phyloP scores from a whole-genome alignment of 1,140 invertebrate genomes.

The Callitettix versicolor region DNA sequence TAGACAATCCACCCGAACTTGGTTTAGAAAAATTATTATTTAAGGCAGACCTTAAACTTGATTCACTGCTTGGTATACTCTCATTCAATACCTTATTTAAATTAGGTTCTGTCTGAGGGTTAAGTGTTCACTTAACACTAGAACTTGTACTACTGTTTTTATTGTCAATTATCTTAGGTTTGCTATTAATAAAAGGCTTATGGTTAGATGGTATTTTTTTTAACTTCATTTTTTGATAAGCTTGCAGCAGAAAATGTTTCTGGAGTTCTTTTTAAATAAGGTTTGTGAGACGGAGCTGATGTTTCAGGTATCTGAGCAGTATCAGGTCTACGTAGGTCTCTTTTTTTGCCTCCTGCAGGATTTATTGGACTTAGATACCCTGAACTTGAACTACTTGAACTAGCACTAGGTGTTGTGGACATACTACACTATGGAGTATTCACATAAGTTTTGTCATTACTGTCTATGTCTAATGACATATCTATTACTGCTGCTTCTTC shows the following conservation, averaged over 20 bases:
- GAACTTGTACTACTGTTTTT: too few species aligned
- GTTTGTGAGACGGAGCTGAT: slow-evolving; percentile 26
- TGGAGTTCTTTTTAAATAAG: slow-evolving; percentile 29
- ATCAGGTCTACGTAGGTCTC: slow-evolving; percentile 5
- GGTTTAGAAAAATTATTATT: slow-evolving; percentile 30
- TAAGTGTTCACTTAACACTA: slow-evolving; percentile 10
- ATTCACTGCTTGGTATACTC: too few species aligned
- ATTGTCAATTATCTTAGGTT: background rate
- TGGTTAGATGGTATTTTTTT: slow-evolving; percentile 16
- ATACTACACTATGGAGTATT: slow-evolving; percentile 33
- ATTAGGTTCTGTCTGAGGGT: slow-evolving; percentile 8
- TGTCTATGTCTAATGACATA: slow-evolving; percentile 28
- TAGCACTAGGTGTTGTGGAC: slow-evolving; percentile 27
- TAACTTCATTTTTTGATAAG: slow-evolving; percentile 21
- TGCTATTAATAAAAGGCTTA: slow-evolving; percentile 7
- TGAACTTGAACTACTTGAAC: slow-evolving; percentile 50
- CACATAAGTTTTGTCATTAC: slow-evolving; percentile 35
- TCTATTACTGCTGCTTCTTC: slow-evolving; percentile 34
- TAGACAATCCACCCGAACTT: slow-evolving; percentile 20
- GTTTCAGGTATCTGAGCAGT: slow-evolving; percentile 21
- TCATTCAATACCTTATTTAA: too few species aligned
- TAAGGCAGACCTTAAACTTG: slow-evolving; percentile 28
- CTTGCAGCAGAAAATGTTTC: slow-evolving; percentile 29
- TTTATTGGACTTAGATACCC: slow-evolving; percentile 61
- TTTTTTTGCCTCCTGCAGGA: slow-evolving; percentile 13